phyloP scores from a whole-genome alignment of 2,113 vertebrate species.

The Ictidomys tridecemlineatus region DNA sequence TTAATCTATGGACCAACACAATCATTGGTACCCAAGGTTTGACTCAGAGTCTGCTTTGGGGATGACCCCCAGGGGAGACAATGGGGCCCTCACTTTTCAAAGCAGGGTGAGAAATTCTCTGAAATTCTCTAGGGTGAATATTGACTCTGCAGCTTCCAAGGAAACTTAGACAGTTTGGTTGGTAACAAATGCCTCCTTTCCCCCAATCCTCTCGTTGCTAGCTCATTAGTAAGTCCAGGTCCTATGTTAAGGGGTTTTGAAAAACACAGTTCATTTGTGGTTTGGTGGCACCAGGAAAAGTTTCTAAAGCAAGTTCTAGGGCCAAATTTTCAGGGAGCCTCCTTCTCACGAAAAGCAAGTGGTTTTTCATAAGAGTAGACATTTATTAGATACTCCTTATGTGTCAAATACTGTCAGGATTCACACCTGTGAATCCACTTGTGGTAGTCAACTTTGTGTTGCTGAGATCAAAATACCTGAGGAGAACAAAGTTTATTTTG shows the following conservation, averaged over 20 bases:
- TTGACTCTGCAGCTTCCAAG: background rate
- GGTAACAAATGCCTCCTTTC: background rate
- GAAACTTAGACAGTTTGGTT: background rate
- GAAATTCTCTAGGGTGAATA: background rate
- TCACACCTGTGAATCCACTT: background rate
- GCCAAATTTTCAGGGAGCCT: background rate
- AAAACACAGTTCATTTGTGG: background rate
- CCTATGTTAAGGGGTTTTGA: background rate
- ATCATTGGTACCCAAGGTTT: background rate
- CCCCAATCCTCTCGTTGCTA: background rate
- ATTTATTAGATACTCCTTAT: background rate
- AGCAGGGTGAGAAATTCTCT: background rate
- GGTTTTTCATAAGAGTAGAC: background rate
- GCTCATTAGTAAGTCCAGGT: background rate
- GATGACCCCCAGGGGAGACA: background rate
- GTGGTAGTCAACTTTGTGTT: too few relatives aligned
- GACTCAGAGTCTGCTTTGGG: background rate
- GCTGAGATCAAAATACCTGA: too few relatives aligned
- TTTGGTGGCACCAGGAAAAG: background rate
- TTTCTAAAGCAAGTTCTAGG: background rate
- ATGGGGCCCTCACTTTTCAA: background rate
- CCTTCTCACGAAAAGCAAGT: background rate
- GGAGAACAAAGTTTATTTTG: too few relatives aligned
- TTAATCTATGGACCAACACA: background rate
- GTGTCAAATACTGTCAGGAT: background rate